Evolutionary conservation across 2,113 vertebrate species (phyloP), one percentile per base, ranked within the genome.

Genomic region (Catharus minimus): DNA sequence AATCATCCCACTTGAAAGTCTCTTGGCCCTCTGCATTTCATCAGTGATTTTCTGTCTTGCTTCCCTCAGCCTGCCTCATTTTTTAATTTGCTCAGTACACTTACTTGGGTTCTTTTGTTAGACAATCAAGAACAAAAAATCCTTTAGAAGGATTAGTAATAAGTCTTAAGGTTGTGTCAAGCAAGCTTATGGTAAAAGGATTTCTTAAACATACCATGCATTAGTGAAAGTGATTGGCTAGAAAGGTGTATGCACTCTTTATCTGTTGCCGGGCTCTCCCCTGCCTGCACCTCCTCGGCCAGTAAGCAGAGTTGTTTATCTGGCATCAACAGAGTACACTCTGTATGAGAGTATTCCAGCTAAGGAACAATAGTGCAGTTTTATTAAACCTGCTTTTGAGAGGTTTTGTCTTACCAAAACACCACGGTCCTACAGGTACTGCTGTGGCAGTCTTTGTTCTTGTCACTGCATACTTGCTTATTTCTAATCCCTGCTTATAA

Each of bases 151-250:
- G 91, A 92, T 95, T 95, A 95, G 76, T 77, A 90, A 92, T 77
- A 91, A 89, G 77, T 75, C 92, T 94, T 90, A 85, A 94, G 90
- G 83, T 93, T 92, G 91, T 86, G 88, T 86, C 93, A 97, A 97
- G 95, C 81, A 92, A 96, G 96, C 95, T 98, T 98, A 97, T 68
- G 91, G 92, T 97, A 97, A 97, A 96, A 96, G 94, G 97, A 98
- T 97, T 97, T 95, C 67, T 90, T 88, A 96, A 91, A 94, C 88
- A 56, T 89, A 86, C 69, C 88, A 86, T 55, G 91, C n/a, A 61
- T 78, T 75, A 95, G 94, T 68, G 92, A 94, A 96, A 94, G 93
- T 84, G 88, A 36, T 61, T 86, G 74, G 26, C 49, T 88, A 46
- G 64, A 92, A 91, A 74, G 53, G 62, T 92, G 62, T 92, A 60